Evolutionary conservation across 2,888 invertebrate genomes (phyloP), one percentile per base, ranked within the genome.

Genomic region (Thecophora atra): DNA sequence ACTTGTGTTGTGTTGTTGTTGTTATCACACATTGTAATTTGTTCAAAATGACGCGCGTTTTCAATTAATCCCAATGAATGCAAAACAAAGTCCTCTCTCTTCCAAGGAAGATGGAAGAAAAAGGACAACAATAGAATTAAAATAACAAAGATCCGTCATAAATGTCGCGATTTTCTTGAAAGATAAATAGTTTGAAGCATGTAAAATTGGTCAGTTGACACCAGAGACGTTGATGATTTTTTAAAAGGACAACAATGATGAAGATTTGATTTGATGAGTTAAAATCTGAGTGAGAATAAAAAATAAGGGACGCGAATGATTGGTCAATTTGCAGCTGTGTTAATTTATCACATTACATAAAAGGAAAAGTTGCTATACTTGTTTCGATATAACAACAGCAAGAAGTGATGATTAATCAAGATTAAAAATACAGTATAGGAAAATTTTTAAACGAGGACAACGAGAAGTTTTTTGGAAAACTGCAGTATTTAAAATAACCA

Each of bases 241-340:
- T 30, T 63, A 63, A 37, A 63, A 21, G 42, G 63, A 42, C 47
- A 11, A 47, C n/a, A 17, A 15, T 60, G 64, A 64, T 64, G 64
- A 64, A 15, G 47, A 64, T 64, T 28, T 37, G 37, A 37, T 1
- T 63, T 63, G 21, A 44, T 21, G 21, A 42, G 42, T 42, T 37
- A 63, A 8, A 30, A 26, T 17, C n/a, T 30, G 52, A 17, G 11
- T 66, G 66, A 52, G 17, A 19, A 47, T 64, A 42, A 51, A 52
- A 19, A 44, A 56, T 42, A 30, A 68, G 47, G 42, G 42, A 68
- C n/a, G n/a, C n/a, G 68, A 44, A 58, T 68, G 42, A 42, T 68
- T 68, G 58, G 68, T 68, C 58, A 68, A 68, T 68, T 68, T 68
- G 68, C 26, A 58, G 58, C 68, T 68, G 24, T 58, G 44, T 30